Evolutionary conservation across 2,113 vertebrate species (phyloP).

Genomic region (Engraulis encrasicolus): DNA sequence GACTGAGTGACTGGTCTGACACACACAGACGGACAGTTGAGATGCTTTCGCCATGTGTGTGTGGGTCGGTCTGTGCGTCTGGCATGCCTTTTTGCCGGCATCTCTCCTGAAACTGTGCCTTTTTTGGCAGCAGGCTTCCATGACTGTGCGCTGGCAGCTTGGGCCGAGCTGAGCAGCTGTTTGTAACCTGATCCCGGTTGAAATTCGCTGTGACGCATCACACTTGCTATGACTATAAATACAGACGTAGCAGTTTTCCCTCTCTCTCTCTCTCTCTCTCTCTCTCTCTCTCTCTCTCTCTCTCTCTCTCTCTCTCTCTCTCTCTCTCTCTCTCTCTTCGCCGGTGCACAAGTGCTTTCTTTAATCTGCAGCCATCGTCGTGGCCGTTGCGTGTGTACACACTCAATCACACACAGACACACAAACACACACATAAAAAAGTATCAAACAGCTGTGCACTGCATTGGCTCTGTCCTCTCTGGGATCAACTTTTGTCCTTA

Average conservation of each 20-base stretch:
- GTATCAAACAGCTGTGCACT: background rate
- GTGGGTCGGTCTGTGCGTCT: too few species aligned
- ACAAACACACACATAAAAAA: too few species aligned
- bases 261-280: too few species aligned
- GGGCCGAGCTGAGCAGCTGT: constrained; percentile 39
- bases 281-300: too few species aligned
- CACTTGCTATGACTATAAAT: constrained; percentile 22
- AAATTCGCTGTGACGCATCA: constrained; percentile 1
- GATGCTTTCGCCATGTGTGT: background rate
- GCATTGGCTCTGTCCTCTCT: too few species aligned
- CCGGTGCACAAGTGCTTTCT: background rate
- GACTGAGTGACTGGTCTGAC: too few species aligned
- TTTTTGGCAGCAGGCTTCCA: constrained; percentile 22
- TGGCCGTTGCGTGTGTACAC: background rate
- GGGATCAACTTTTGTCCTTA: background rate
- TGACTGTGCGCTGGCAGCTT: constrained; percentile 6
- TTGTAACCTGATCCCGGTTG: constrained; percentile 29
- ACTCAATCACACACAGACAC: too few species aligned
- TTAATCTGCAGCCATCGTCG: constrained; percentile 1
- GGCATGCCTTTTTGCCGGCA: background rate
- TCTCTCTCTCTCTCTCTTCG: too few species aligned
- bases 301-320: too few species aligned
- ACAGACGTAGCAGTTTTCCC: background rate
- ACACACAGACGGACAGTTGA: background rate
- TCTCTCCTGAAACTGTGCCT: background rate